These are phyloP conservation scores for Diogma glabrata DNA, from an alignment of 2,888 invertebrate genomes.

Conservation along the genomic window DNA sequence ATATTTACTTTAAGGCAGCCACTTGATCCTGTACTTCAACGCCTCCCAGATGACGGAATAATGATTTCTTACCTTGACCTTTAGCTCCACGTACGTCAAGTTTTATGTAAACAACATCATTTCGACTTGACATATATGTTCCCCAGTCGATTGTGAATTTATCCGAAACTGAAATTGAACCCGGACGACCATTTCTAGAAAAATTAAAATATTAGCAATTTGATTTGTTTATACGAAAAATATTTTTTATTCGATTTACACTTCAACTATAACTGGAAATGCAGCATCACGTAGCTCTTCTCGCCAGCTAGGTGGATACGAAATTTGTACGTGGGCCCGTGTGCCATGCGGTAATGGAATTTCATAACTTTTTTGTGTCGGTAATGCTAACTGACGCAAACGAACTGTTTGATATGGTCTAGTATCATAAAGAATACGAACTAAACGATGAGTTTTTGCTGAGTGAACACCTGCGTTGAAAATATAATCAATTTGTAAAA, in stretches of 20 bases:
- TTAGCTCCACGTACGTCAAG: slow-evolving; percentile 82
- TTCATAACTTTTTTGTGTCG: slow-evolving; percentile 69
- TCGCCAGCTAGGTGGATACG: slow-evolving; percentile 80
- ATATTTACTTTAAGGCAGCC: slow-evolving; percentile 57
- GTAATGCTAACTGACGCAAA: slow-evolving; percentile 67
- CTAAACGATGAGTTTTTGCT: slow-evolving; percentile 61
- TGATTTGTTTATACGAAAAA: background rate
- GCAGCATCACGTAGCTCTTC: slow-evolving; percentile 76
- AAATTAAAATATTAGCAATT: slow-evolving; percentile 1
- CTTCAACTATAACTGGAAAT: slow-evolving; percentile 79
- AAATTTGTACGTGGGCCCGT: slow-evolving; percentile 75
- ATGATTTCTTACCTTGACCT: slow-evolving; percentile 66
- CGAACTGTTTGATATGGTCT: slow-evolving; percentile 52
- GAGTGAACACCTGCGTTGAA: slow-evolving; percentile 46
- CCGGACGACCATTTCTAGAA: slow-evolving; percentile 78
- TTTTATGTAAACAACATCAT: slow-evolving; percentile 81
- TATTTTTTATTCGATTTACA: slow-evolving; percentile 42
- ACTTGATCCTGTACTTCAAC: slow-evolving; percentile 89
- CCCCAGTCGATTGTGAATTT: slow-evolving; percentile 83
- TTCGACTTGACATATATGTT: slow-evolving; percentile 82
- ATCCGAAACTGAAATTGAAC: slow-evolving; percentile 81
- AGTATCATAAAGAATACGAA: slow-evolving; percentile 66
- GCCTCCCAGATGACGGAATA: slow-evolving; percentile 75
- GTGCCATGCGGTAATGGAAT: slow-evolving; percentile 77
- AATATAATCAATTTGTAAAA: background rate